Evolutionary conservation across 2,888 invertebrate genomes (phyloP), one percentile per base, ranked within the genome.

Genomic region (Drosophila subquinaria): DNA sequence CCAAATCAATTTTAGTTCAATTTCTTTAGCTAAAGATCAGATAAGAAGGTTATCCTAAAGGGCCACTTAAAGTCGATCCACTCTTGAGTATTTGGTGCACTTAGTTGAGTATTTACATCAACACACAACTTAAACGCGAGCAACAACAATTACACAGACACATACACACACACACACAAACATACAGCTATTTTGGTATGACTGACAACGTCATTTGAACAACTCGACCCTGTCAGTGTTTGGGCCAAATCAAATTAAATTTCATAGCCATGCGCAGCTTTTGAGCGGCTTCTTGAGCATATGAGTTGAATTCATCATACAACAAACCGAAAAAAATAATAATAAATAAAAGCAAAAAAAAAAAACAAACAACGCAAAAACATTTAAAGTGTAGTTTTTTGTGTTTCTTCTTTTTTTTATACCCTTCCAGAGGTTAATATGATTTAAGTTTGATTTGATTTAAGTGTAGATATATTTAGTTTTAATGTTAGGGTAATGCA

Each of bases 191-290:
- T 15, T 15, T 15, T 30, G 8, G 3, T 30, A 17, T 59, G 36
- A 67, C 67, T 67, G 75, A 71, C 75, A 78, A 77, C 73, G 77
- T 68, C 73, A 76, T 76, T 66, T 69, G 47, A 45, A 40, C 42
- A 51, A 53, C 59, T 68, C 71, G 71, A 78, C 79, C 75, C 79
- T 77, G 74, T 70, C 78, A 64, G 67, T 23, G 47, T 53, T 69
- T 73, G 56, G 66, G 56, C 67, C 60, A 59, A 43, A 64, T 61
- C 50, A 69, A 77, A 77, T 79, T 77, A 59, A 74, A 65, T 79
- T 80, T 80, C 76, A 77, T 62, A 71, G 76, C 62, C 76, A 68
- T 65, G 63, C 76, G 57, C 59, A 33, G 59, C 42, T 45, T 71
- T 64, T 61, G 36, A 57, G 67, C 69, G 60, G 61, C 74, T 73